Percentiles rank a stretch among this genome's conserved stretches.
Evolutionary conservation across 2,888 invertebrate species (phyloP).

Genomic region (Pseudococcus viburni): DNA sequence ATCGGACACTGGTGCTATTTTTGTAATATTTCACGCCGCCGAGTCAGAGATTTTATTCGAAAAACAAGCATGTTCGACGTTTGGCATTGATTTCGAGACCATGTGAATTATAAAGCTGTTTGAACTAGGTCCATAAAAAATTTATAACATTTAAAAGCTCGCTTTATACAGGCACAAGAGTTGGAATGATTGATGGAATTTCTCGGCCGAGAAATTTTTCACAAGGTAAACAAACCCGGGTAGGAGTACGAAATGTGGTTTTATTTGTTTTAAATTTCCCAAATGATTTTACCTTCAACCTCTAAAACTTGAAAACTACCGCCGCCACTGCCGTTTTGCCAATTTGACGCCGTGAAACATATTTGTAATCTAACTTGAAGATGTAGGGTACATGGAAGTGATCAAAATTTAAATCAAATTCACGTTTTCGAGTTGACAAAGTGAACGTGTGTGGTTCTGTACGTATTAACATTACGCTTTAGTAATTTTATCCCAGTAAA

Average conservation of each 20-base stretch:
- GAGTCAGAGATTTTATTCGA: neutral
- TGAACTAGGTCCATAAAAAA: neutral
- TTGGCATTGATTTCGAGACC: neutral
- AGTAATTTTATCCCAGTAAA: neutral
- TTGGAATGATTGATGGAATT: conserved; percentile 2
- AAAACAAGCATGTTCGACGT: conserved; percentile 18
- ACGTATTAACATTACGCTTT: neutral
- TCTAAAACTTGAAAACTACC: neutral
- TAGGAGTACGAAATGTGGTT: neutral
- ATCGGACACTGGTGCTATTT: neutral
- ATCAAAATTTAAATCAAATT: conserved; percentile 44
- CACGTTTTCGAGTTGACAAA: neutral
- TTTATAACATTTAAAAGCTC: conserved; percentile 4
- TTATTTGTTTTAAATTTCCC: conserved; percentile 35
- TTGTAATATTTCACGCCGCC: neutral
- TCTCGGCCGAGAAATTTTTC: neutral
- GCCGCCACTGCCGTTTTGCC: neutral
- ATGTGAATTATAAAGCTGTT: neutral
- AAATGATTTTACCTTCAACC: neutral
- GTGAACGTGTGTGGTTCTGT: neutral
- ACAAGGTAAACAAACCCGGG: neutral
- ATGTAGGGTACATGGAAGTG: neutral
- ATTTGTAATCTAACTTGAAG: neutral
- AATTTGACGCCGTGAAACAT: neutral
- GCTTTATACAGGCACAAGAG: neutral